These are phyloP conservation scores for Rhombomys opimus DNA, from an alignment of 2,113 vertebrate species.

Conservation along the genomic window DNA sequence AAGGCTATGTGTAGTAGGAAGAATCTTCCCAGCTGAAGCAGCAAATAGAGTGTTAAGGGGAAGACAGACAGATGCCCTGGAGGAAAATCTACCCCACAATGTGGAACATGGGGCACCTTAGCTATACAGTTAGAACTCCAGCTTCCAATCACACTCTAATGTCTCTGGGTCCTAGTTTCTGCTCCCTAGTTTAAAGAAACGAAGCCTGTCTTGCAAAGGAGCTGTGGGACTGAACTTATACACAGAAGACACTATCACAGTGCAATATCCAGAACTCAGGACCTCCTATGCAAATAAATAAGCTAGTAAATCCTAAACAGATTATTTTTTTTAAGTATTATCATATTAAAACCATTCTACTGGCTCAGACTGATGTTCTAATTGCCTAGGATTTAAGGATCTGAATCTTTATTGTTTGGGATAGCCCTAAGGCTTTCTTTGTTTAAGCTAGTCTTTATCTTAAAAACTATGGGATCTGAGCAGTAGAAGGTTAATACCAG, in stretches of 20 bases:
- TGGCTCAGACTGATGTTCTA: conserved; percentile 30
- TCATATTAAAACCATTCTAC: neutral
- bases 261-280: neutral
- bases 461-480: neutral
- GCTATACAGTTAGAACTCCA: neutral
- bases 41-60: neutral
- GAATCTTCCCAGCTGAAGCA: neutral
- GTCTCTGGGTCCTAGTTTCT: neutral
- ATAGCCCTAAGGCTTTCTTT: neutral
- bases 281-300: neutral
- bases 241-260: neutral
- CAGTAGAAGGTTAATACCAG: neutral
- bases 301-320: neutral
- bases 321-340: neutral
- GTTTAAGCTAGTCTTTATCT: neutral
- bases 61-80: neutral
- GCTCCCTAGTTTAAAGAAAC: neutral
- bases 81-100: neutral
- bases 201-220: neutral
- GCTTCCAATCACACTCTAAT: neutral
- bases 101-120: rapidly evolving
- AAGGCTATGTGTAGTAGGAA: neutral
- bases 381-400: conserved; percentile 2
- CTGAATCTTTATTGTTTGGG: neutral
- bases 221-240: neutral